Evolutionary conservation across 2,113 vertebrate species (phyloP).

Genomic region (Hemiscyllium ocellatum): DNA sequence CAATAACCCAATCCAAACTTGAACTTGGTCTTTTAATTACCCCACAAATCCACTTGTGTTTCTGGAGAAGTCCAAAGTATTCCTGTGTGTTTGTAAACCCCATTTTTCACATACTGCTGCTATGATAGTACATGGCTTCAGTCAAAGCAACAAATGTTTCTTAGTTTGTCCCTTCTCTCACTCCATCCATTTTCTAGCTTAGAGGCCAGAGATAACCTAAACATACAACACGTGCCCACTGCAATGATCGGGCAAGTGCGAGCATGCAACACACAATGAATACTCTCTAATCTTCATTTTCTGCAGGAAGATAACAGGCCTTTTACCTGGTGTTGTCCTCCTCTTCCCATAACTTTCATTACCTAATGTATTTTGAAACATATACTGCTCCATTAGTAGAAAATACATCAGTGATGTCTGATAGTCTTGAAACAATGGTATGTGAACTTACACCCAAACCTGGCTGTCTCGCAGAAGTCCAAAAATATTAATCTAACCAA

Average conservation of each 20-base stretch:
- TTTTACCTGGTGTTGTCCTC: neutral
- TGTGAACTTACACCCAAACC: neutral
- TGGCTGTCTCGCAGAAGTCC: neutral
- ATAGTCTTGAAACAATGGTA: neutral
- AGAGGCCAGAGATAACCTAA: neutral
- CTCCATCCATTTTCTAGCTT: neutral
- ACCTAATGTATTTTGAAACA: neutral
- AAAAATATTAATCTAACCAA: neutral
- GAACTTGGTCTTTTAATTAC: neutral
- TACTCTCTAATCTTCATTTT: neutral
- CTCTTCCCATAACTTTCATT: neutral
- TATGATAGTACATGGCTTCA: neutral
- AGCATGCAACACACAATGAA: neutral
- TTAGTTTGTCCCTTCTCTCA: neutral
- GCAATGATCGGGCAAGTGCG: neutral
- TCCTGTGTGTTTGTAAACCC: neutral
- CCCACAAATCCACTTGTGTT: neutral
- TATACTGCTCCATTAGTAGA: neutral
- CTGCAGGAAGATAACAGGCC: neutral
- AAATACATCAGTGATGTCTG: neutral
- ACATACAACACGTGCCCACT: neutral
- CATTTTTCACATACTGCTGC: neutral
- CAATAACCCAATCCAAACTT: neutral
- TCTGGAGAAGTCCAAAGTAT: neutral
- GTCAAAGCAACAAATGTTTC: neutral